Evolutionary conservation across 2,888 invertebrate species (phyloP), one percentile per base, ranked within the genome.

Genomic region (Campoplex capitator): DNA sequence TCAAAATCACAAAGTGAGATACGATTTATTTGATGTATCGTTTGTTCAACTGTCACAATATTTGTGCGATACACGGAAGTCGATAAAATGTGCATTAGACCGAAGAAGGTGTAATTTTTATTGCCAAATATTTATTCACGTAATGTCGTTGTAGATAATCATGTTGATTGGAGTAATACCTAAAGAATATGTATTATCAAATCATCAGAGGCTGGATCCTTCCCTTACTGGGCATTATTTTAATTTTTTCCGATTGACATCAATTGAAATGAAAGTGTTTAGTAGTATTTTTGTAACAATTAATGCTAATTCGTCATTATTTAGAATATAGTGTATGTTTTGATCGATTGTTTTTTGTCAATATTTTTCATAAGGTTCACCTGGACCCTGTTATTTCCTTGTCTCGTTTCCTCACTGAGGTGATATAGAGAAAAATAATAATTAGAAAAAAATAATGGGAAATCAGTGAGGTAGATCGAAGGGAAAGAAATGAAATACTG

Each of bases 401-500:
- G 28, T 42, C 16, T 70, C 48, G 48, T 28, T 28, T 28, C 70
- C 51, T 73, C 35, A 35, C 54, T 54, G 54, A 73, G 48, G 54
- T 70, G 23, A 11, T 16, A 45, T 32, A 11, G 16, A 13, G 7
- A 18, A 71, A 48, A 18, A 48, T 38, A 38, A 38, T 38, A 38
- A 38, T 4, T 38, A 6, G 38, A 38, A 38, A 48, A 18, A 71
- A 3, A 16, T 23, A 8, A 70, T 0, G 48, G 1, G 32, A 9
- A 3, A 18, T 71, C 45, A 23, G 32, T 71, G 68, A 68, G 48
- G 42, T 7, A 70, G 23, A 70, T 45, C 67, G 58, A 48, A 45
- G 54, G 62, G 45, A 78, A 79, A 75, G 73, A 67, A 71, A 70
- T 54, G 38, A 78, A 42, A 35, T 3, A 35, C 58, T 56, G 42